Base-by-base conservation (phyloP, 2,113 vertebrate species). In the Eira barbara region DNA sequence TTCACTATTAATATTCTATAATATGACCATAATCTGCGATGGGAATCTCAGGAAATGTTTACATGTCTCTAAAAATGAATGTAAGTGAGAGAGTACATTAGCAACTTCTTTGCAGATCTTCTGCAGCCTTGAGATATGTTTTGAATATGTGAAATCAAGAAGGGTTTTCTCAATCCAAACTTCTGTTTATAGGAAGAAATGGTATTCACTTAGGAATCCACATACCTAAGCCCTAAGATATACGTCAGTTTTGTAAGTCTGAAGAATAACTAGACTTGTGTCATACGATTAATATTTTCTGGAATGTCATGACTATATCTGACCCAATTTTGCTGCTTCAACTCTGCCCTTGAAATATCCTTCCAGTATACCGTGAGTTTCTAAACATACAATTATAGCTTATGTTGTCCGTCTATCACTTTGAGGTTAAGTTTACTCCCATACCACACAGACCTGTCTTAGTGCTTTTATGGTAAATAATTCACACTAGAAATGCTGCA, bases 391-490 rank as follows among this genome's bases (percentile, higher is more conserved):
- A 67, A 31, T 27, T 69, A 83, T 21, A 81, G 73, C 42, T 94
- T 92, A 59, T 63, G 49, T 34, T 87, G n/a, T 82, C n/a, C 15
- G 52, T 81, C n/a, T 83, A 71, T 90, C 90, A 82, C 93, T 97
- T 74, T 94, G 83, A 95, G 91, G 94, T 61, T 36, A 96, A 81
- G 34, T 95, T 97, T 84, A 96, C 63, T 67, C 55, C 76, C 27
- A 91, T 23, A 93, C 57, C 94, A 89, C 63, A 97, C 20, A 95
- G 95, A 90, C 69, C 90, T 39, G 36, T 59, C 63, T 96, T 93
- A 90, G 80, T 97, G 95, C 95, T 98, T 95, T 97, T 96, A 93
- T 59, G 93, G 95, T 97, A 97, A 98, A 98, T 97, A 95, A 97
- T 97, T 98, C 82, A 97, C 87, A 91, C 85, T 63, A 92, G 92